Base-by-base conservation (phyloP, 2,797 vertebrate species). In the Octomys mimax region DNA sequence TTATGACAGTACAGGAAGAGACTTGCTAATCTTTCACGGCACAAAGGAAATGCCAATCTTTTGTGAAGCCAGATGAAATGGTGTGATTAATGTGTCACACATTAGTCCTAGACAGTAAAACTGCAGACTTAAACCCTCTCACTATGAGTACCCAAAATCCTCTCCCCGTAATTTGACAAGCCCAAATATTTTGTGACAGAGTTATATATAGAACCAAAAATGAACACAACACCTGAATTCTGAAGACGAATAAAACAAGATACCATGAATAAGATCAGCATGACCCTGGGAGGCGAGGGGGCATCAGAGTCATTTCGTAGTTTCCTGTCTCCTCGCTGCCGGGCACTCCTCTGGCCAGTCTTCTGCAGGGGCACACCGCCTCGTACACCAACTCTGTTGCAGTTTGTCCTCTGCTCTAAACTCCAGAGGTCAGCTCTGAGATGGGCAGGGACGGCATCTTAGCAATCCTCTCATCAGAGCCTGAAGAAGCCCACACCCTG, bases 281-380 rank as follows among this genome's bases (percentile, higher is more conserved):
- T 9, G 68, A 12, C 77, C 31, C 16, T 1, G 24, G 26, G 0
- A 9, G 7, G 18, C 1, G 16, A 7, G 33, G 42, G 33, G 10
- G 12, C 46, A 16, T 31, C 11, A 4, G 82, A 78, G 52, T 22
- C n/a, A 1, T 49, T 85, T 59, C 59, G n/a, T 9, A 10, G 33
- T 16, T 16, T 33, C 22, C 2, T 2, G 0, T 6, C 64, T 57
- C n/a, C 31, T 70, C 2, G 5, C 2, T 8, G 19, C 39, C 33
- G 7, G 59, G 46, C 10, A 3, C 31, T 21, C 36, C 87, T 73
- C 33, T 12, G 22, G 21, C 16, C 13, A 13, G 16, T 36, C 26
- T 21, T 59, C 73, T 18, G 14, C 31, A 1, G 12, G 54, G 14
- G 14, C 31, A 19, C 52, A 21, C 33, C 61, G 77, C n/a, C 70